Conservation (phyloP, 2,888 invertebrate genomes). For the Ennomos quercinarius region DNA sequence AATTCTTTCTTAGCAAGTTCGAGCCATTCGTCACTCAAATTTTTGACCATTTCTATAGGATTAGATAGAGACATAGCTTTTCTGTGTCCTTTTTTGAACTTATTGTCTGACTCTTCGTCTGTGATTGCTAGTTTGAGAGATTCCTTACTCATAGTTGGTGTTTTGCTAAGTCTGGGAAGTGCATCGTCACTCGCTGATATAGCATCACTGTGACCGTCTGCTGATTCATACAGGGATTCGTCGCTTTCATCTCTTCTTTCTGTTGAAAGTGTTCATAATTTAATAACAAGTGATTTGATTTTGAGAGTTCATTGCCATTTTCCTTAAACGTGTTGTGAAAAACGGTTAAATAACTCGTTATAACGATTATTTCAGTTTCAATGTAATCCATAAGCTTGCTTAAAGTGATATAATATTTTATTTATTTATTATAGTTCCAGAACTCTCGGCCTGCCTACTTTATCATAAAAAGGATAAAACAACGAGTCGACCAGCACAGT, state of each 20-base stretch:
- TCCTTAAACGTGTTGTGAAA: constrained; percentile 7
- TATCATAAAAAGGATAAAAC: too few relatives aligned
- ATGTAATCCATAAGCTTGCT: too few relatives aligned
- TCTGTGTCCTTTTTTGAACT: constrained; percentile 72
- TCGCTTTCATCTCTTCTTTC: constrained; percentile 81
- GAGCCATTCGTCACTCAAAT: constrained; percentile 79
- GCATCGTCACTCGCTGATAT: constrained; percentile 79
- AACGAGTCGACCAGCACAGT: constrained; percentile 5
- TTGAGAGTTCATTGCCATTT: constrained; percentile 35
- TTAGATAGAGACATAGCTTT: constrained; percentile 82
- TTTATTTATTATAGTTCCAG: too few relatives aligned
- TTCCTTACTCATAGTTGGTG: constrained; percentile 78
- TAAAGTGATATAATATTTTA: too few relatives aligned
- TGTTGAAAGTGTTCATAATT: constrained; percentile 55
- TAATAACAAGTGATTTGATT: constrained; percentile 4
- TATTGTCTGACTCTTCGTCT: constrained; percentile 75
- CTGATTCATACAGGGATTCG: constrained; percentile 80
- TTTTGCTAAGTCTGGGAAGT: constrained; percentile 68
- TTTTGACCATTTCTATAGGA: constrained; percentile 78
- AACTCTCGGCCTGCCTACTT: too few relatives aligned
- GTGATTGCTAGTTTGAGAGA: constrained; percentile 78
- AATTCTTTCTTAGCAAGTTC: constrained; percentile 70
- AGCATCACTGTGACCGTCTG: constrained; percentile 77
- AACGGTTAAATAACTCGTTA: background rate
- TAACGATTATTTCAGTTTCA: background rate